Conservation (phyloP, 2,888 invertebrate species). For the Endotricha flammealis region DNA sequence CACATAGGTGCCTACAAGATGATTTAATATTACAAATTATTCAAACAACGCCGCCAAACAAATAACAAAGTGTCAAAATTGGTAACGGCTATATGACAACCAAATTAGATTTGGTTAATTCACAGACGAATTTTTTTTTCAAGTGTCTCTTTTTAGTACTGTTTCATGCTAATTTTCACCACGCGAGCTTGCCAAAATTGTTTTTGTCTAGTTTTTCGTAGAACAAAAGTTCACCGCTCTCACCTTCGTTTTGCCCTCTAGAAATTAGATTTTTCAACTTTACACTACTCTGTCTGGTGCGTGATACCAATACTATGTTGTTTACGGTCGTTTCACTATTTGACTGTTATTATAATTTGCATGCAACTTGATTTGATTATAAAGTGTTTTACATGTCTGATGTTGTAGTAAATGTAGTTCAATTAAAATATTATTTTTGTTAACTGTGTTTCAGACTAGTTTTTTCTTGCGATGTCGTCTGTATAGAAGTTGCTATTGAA, state of each 20-base stretch:
- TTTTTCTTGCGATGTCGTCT: too few species aligned
- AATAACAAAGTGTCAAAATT: too few species aligned
- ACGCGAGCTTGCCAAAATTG: conserved; percentile 54
- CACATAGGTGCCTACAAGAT: too few species aligned
- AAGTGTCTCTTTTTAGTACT: conserved; percentile 9
- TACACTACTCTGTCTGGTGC: conserved; percentile 17
- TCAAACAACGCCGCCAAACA: too few species aligned
- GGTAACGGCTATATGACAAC: conserved; percentile 16
- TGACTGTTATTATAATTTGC: conserved; percentile 28
- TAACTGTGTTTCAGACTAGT: too few species aligned
- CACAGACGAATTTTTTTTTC: conserved; percentile 19
- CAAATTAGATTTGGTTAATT: conserved; percentile 24
- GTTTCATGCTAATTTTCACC: conserved; percentile 50
- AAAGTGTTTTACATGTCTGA: conserved; percentile 16
- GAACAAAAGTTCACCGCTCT: conserved; percentile 52
- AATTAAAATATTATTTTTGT: too few species aligned
- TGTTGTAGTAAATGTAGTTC: too few species aligned
- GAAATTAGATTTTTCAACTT: conserved; percentile 43
- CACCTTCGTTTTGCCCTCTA: conserved; percentile 48
- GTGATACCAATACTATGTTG: conserved; percentile 5
- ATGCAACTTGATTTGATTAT: conserved; percentile 26
- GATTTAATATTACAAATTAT: too few species aligned
- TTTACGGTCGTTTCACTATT: conserved; percentile 24
- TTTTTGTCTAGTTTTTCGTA: conserved; percentile 56
- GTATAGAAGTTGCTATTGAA: too few species aligned